Conservation (phyloP, 2,888 invertebrate species). For the Dynastes tityus region DNA sequence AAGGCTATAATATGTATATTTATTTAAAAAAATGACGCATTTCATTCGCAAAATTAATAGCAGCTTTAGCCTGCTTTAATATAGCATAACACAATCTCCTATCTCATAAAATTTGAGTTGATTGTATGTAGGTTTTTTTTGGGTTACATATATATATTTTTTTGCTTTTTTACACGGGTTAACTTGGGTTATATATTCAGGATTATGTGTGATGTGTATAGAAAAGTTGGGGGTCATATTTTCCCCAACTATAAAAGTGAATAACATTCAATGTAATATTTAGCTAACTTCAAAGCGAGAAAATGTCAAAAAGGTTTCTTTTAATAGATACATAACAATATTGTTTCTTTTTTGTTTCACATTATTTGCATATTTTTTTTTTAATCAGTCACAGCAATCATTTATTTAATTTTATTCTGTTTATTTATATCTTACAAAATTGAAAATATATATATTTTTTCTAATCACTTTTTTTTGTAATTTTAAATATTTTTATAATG, state of each 20-base stretch:
- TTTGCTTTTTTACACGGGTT: constrained; percentile 18
- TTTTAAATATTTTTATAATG: constrained; percentile 52
- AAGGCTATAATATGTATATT: constrained; percentile 64
- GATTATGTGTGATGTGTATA: neutral
- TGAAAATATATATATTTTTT: constrained; percentile 61
- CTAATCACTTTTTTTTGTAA: constrained; percentile 54
- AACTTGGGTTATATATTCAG: constrained; percentile 1
- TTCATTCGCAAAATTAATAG: constrained; percentile 57
- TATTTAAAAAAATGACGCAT: constrained; percentile 63
- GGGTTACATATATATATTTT: constrained; percentile 3
- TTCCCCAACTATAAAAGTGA: constrained; percentile 11
- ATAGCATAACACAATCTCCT: neutral
- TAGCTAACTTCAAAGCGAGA: constrained; percentile 27
- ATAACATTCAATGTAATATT: constrained; percentile 20
- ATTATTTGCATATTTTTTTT: constrained; percentile 43
- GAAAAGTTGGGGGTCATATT: neutral
- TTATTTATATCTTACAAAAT: constrained; percentile 58
- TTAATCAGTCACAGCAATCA: constrained; percentile 55
- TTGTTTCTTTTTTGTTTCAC: constrained; percentile 9
- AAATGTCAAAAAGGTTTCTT: neutral
- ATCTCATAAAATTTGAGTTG: too few species aligned
- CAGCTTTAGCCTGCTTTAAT: neutral
- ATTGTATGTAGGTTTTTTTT: too few species aligned
- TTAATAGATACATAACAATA: constrained; percentile 35
- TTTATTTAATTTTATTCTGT: constrained; percentile 48